Evolutionary conservation across 2,797 vertebrate genomes (phyloP).

Genomic region (Trichosurus vulpecula): DNA sequence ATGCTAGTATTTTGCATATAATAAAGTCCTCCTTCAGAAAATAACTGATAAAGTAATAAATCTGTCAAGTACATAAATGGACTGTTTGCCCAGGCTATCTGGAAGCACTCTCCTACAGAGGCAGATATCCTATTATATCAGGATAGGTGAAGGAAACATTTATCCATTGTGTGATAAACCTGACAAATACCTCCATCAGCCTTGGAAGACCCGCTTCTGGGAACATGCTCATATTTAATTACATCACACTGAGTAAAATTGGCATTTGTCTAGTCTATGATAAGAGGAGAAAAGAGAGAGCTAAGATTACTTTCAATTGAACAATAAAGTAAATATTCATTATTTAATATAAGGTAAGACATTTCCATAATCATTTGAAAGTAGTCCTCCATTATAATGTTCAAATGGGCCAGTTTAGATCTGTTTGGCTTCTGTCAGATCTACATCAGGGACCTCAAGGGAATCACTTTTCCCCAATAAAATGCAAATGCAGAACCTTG

Average conservation of each 20-base stretch:
- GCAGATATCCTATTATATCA: slow-evolving; percentile 82
- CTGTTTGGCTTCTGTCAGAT: neutral
- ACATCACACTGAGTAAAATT: slow-evolving; percentile 78
- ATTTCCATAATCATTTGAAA: slow-evolving; percentile 53
- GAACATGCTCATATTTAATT: slow-evolving; percentile 81
- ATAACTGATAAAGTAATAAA: slow-evolving; percentile 85
- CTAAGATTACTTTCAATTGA: slow-evolving; percentile 78
- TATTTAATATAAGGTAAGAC: slow-evolving; percentile 61
- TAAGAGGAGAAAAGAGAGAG: slow-evolving; percentile 70
- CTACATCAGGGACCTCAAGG: slow-evolving; percentile 17
- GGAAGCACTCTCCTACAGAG: slow-evolving; percentile 76
- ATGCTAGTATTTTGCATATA: slow-evolving; percentile 85
- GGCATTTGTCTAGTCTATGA: slow-evolving; percentile 79
- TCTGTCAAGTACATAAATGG: slow-evolving; percentile 80
- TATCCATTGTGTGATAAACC: slow-evolving; percentile 81
- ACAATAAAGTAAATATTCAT: slow-evolving; percentile 76
- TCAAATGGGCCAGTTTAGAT: neutral
- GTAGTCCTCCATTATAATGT: slow-evolving; percentile 29
- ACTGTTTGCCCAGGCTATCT: slow-evolving; percentile 78
- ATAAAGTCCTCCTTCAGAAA: slow-evolving; percentile 83
- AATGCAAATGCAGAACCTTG: neutral
- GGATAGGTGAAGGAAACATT: slow-evolving; percentile 82
- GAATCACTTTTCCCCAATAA: neutral
- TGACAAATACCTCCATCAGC: slow-evolving; percentile 81
- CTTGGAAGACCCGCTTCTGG: slow-evolving; percentile 77